Evolutionary conservation across 2,113 vertebrate species (phyloP).

Genomic region (Callipepla californica): DNA sequence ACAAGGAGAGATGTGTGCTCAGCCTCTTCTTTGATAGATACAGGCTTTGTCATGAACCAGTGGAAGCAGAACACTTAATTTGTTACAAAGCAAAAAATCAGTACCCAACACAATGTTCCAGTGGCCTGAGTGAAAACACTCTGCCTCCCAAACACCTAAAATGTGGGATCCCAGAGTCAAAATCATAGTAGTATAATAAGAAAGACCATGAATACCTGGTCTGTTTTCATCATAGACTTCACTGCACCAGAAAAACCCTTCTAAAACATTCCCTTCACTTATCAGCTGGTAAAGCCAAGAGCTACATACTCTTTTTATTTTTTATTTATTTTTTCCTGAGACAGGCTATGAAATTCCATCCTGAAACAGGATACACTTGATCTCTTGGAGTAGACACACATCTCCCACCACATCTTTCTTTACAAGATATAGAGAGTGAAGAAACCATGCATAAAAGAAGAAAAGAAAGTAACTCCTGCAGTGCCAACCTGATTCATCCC

Average conservation of each 20-base stretch:
- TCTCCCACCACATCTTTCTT: neutral
- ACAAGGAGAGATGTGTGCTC: fast-evolving
- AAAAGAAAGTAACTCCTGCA: neutral
- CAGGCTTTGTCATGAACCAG: neutral
- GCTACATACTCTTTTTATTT: neutral
- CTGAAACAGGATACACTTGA: neutral
- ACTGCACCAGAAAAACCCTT: neutral
- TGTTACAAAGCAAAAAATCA: neutral
- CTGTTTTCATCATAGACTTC: neutral
- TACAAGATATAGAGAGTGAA: neutral
- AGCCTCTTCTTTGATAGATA: neutral
- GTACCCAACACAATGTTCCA: neutral
- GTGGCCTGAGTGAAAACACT: neutral
- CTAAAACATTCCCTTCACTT: neutral
- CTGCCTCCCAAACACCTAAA: neutral
- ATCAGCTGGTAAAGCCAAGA: neutral
- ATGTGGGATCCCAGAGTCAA: neutral
- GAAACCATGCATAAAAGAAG: neutral
- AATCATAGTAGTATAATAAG: neutral
- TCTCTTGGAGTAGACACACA: neutral
- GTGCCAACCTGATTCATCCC: neutral
- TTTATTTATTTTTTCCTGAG: neutral
- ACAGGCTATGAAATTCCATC: neutral
- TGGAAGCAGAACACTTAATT: neutral
- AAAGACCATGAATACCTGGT: neutral